phyloP scores from a whole-genome alignment of 1,140 invertebrate species.

The Drosophila albomicans region DNA sequence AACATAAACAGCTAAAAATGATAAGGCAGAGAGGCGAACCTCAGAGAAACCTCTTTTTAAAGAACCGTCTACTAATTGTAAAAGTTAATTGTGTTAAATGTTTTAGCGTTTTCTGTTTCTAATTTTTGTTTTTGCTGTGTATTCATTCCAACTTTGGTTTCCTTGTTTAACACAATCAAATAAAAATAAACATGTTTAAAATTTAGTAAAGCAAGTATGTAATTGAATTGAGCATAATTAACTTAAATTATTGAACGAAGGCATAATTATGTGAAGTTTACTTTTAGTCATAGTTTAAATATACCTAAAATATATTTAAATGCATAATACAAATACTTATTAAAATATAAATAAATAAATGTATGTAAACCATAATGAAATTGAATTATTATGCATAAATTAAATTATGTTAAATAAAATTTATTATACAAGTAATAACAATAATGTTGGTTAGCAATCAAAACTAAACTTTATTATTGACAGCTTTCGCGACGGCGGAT shows the following conservation, averaged over 20 bases:
- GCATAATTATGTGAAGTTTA: constrained; percentile 74
- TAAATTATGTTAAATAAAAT: constrained; percentile 84
- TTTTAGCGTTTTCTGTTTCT: constrained; percentile 55
- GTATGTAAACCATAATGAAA: constrained; percentile 81
- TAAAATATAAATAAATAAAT: constrained; percentile 77
- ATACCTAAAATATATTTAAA: constrained; percentile 81
- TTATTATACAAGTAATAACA: constrained; percentile 65
- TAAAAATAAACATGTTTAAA: constrained; percentile 54
- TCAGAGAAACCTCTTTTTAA: constrained; percentile 36
- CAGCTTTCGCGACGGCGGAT: too few species aligned
- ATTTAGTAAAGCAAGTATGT: constrained; percentile 56
- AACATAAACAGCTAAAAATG: constrained; percentile 14
- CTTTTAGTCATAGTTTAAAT: constrained; percentile 83
- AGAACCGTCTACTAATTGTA: constrained; percentile 37
- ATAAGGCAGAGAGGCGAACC: constrained; percentile 5
- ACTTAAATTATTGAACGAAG: constrained; percentile 57
- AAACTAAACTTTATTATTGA: too few species aligned
- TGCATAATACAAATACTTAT: constrained; percentile 78
- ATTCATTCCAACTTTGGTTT: constrained; percentile 64
- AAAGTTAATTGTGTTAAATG: constrained; percentile 39
- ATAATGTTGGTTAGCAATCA: too few species aligned
- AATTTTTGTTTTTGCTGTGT: constrained; percentile 65
- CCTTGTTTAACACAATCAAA: constrained; percentile 36
- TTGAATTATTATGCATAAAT: constrained; percentile 80
- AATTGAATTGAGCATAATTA: constrained; percentile 54